Evolutionary conservation across 2,797 vertebrate genomes (phyloP).

Genomic region (Acanthurus tractus): DNA sequence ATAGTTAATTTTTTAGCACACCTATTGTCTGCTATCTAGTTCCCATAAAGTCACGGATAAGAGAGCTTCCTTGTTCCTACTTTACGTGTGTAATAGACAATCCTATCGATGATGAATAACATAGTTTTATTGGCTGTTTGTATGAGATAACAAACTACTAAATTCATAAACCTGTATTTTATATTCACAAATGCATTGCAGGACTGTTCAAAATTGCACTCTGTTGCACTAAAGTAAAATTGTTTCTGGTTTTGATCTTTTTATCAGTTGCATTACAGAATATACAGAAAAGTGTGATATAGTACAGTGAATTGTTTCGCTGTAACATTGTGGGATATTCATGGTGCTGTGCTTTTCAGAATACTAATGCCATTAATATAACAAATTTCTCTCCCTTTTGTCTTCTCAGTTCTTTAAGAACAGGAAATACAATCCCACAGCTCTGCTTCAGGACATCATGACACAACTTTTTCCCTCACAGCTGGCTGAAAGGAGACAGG

Average conservation of each 20-base stretch:
- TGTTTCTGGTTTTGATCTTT: background rate
- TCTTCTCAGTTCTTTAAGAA: constrained; percentile 88
- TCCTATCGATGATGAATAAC: background rate
- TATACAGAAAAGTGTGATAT: too few relatives aligned
- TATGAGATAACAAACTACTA: background rate
- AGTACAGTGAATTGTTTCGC: background rate
- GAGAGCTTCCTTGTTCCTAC: constrained; percentile 6
- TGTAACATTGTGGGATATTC: background rate
- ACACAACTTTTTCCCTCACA: constrained; percentile 85
- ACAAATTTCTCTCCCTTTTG: constrained; percentile 19
- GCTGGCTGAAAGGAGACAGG: constrained; percentile 87
- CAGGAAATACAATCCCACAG: constrained; percentile 89
- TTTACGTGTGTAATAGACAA: background rate
- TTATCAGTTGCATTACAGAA: too few relatives aligned
- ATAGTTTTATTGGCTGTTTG: background rate
- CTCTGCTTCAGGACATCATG: constrained; percentile 89
- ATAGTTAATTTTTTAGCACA: background rate
- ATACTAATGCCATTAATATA: background rate
- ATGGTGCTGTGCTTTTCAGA: background rate
- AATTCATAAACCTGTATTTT: background rate
- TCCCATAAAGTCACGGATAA: background rate
- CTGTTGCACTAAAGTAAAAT: too few relatives aligned
- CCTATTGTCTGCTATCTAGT: background rate
- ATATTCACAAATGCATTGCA: background rate
- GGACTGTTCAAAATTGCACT: background rate